Evolutionary conservation across 2,888 invertebrate genomes (phyloP), one percentile per base, ranked within the genome.

Genomic region (Lasioglossum vierecki): DNA sequence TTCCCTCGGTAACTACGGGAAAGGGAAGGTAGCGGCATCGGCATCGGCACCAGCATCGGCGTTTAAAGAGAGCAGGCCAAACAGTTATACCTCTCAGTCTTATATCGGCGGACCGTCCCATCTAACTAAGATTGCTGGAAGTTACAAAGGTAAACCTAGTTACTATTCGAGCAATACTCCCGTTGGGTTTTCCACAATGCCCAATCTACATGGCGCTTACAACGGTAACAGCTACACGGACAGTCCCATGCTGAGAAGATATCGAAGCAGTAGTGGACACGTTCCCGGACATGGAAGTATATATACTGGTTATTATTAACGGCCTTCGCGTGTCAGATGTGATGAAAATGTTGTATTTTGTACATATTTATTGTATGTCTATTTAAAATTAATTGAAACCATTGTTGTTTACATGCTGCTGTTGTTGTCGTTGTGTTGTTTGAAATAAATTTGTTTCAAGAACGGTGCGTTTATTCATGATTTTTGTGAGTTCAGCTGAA

Each of bases 81-180:
- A 88, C 11, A 85, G 80, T 72, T 89, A 89, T 22, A 15, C 30
- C 5, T 77, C 88, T 68, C 87, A 88, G 13, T 68, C 86, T 71
- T 88, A 90, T 44, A n/a, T 81, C 11, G 70, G 80, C 5, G 87
- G 82, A 30, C 68, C 82, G 0, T 80, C 85, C 22, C 91, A 92
- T 85, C 80, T 91, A 2, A 86, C 85, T 44, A 90, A 91, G 66
- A 76, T 84, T 11, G 79, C 82, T 22, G 88, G 88, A 15, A 83
- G 90, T 79, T 92, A 93, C 75, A 94, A 93, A 76, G 91, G 89
- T 11, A 92, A 91, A 78, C 90, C 85, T 0, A 80, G 66, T 39
- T 83, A 76, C 53, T 87, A 86, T 49, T 49, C 78, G 66, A 86
- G 70, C 9, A 72, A 83, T n/a, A 85, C 90, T 46, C 86, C 76